phyloP scores from a whole-genome alignment of 2,113 vertebrate species.

The Callionymus lyra region DNA sequence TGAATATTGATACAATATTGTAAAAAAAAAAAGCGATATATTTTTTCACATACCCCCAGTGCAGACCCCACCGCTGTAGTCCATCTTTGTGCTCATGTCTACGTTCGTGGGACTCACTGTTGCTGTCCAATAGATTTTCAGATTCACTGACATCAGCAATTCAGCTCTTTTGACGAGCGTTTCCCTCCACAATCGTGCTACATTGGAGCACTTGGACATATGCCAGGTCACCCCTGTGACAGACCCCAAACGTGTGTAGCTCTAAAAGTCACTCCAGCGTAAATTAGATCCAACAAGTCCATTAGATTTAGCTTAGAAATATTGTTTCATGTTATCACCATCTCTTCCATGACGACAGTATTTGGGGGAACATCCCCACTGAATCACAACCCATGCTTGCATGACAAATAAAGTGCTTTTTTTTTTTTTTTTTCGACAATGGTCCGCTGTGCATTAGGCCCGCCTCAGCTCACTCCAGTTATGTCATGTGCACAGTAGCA shows the following conservation, averaged over 20 bases:
- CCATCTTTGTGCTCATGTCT: too few species aligned
- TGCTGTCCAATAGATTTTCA: background rate
- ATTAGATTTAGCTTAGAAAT: background rate
- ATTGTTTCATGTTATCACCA: background rate
- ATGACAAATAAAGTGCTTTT: conserved; percentile 27
- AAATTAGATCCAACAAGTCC: background rate
- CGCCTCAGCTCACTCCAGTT: conserved; percentile 43
- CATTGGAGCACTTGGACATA: background rate
- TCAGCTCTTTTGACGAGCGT: conserved; percentile 5
- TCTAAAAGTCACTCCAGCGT: background rate
- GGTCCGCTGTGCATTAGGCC: conserved; percentile 48
- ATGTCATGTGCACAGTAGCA: conserved; percentile 41
- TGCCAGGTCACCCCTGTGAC: background rate
- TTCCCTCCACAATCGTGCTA: conserved; percentile 5
- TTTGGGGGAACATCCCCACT: background rate
- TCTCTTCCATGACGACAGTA: background rate
- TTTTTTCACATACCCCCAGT: too few species aligned
- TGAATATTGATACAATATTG: too few species aligned
- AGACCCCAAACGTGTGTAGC: background rate
- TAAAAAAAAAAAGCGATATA: too few species aligned
- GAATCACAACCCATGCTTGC: conserved; percentile 6
- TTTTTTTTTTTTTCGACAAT: conserved; percentile 26
- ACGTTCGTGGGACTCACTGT: background rate
- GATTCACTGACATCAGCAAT: conserved; percentile 15
- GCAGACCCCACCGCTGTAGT: too few species aligned